Evolutionary conservation across 2,888 invertebrate genomes (phyloP), one percentile per base, ranked within the genome.

Genomic region (Drosophila quasianomalipes): DNA sequence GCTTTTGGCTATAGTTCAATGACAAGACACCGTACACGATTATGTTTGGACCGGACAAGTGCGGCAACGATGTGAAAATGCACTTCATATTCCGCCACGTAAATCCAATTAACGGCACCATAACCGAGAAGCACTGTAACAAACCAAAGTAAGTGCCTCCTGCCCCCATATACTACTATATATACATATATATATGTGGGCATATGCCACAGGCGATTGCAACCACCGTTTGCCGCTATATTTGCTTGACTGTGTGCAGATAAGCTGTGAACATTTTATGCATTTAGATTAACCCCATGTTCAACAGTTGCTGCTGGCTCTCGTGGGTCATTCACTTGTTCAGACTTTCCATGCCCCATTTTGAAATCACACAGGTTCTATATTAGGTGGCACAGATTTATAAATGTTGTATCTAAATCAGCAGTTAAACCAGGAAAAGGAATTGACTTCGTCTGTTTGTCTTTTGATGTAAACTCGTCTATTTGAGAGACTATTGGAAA

Each of bases 31-130:
- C 98, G 0, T 99, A 99, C 94, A 97, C 98, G 3, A 98, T 99
- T 91, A 99, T 99, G 99, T 99, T 99, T 94, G 99, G 99, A 0
- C 99, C 99, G 12, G 99, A 99, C 95, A 99, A 99, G 94, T 99
- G 99, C 94, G 99, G 99, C 77, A 97, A 97, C 92, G 98, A 98
- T 93, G 96, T 97, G 92, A 99, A 99, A 94, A 96, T 98, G 93
- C 96, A 96, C 92, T 96, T 96, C 93, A 99, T 99, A 93, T 98
- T 99, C 94, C 96, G 97, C 61, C 99, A 99, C 93, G 96, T 95
- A 93, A 99, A 99, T 94, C 99, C 99, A 14, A 95, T 96, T 89
- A 99, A 98, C 92, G 98, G 97, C 54, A 95, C 96, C 31, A 94
- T 97, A 81, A 97, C 97, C 92, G 99, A 99, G 94, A 99, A 99